These are phyloP conservation scores for Drosophila limbata DNA, from an alignment of 2,888 invertebrate species.

Conservation along the genomic window DNA sequence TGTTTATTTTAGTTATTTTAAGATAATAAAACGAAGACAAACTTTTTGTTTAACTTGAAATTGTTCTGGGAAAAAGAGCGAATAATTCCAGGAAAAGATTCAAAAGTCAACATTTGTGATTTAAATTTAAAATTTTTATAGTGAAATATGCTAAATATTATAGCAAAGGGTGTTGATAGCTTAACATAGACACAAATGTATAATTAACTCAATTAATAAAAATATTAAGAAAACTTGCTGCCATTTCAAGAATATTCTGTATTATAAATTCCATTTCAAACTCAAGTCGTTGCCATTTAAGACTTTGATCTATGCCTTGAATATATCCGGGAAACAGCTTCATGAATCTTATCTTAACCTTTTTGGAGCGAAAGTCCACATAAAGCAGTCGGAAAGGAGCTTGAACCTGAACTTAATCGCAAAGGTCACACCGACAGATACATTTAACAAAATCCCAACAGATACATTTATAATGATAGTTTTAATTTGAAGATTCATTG, in stretches of 20 bases:
- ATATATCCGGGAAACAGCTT: conserved; percentile 33
- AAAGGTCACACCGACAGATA: conserved; percentile 45
- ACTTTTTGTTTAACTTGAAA: conserved; percentile 36
- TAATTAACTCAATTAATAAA: conserved; percentile 6
- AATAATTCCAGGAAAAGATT: conserved; percentile 19
- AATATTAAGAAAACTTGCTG: background rate
- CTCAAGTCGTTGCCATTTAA: conserved; percentile 20
- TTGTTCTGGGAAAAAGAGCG: conserved; percentile 40
- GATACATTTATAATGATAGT: conserved; percentile 24
- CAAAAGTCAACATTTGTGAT: conserved; percentile 9
- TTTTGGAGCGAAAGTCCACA: conserved; percentile 62
- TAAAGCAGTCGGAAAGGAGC: conserved; percentile 12
- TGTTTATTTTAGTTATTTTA: conserved; percentile 2
- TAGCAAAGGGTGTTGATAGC: conserved; percentile 10
- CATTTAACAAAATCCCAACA: conserved; percentile 14
- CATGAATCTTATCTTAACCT: conserved; percentile 54
- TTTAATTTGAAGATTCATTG: conserved; percentile 52
- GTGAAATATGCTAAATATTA: conserved; percentile 19
- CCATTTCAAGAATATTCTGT: conserved; percentile 8
- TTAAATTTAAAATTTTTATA: conserved; percentile 13
- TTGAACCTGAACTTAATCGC: conserved; percentile 46
- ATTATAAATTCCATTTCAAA: background rate
- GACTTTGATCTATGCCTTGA: conserved; percentile 16
- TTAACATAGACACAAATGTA: conserved; percentile 7
- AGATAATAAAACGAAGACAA: conserved; percentile 28